These are phyloP conservation scores for Cryptoprocta ferox DNA, from an alignment of 2,797 vertebrate genomes.

Conservation along the genomic window DNA sequence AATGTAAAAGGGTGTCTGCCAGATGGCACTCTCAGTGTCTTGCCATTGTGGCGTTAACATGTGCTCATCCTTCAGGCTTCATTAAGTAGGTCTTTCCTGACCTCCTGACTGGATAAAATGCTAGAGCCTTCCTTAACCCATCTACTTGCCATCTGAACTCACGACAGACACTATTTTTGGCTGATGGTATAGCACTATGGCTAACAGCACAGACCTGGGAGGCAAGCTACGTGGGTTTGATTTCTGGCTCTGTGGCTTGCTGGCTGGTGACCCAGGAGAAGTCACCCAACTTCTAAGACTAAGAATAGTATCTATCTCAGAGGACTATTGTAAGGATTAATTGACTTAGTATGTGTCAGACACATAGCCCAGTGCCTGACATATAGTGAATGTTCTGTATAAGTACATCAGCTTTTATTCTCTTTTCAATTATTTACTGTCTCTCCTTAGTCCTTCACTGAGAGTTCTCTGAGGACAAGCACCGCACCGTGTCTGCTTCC, in stretches of 20 bases:
- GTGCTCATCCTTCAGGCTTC: background rate
- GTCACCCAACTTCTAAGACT: background rate
- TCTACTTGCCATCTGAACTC: background rate
- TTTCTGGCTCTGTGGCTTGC: slow-evolving; percentile 4
- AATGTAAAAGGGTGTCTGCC: background rate
- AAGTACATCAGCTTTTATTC: background rate
- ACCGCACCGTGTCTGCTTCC: background rate
- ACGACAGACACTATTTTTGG: background rate
- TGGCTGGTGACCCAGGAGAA: background rate
- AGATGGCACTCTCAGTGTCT: background rate
- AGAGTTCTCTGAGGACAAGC: background rate
- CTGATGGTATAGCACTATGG: background rate
- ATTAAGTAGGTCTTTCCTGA: background rate
- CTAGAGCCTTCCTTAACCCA: background rate
- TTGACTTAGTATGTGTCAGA: background rate
- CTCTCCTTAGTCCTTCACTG: background rate
- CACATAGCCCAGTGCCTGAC: background rate
- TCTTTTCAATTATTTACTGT: background rate
- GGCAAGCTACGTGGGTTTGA: background rate
- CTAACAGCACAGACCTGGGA: background rate
- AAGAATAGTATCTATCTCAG: background rate
- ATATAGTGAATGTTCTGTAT: background rate
- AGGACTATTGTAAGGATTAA: background rate
- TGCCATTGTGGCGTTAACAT: background rate
- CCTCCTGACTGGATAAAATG: background rate